These are phyloP conservation scores for Proisotoma minuta DNA, from an alignment of 2,888 invertebrate species.

Conservation along the genomic window DNA sequence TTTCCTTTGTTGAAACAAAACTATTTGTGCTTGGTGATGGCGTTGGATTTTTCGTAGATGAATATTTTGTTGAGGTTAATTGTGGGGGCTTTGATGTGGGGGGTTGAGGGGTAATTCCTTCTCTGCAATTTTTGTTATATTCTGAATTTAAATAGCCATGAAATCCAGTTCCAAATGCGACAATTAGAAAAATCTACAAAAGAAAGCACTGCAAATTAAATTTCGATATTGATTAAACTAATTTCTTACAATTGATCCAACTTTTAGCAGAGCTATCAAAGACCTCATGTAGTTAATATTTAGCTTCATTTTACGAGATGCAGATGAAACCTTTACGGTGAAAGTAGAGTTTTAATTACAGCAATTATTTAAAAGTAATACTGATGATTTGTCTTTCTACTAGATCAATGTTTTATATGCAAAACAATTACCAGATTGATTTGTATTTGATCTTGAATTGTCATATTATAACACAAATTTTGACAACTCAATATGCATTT, in stretches of 20 bases:
- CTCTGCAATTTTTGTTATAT: conserved; percentile 6
- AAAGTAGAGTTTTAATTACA: neutral
- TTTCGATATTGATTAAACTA: neutral
- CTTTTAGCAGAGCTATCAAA: neutral
- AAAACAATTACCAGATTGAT: neutral
- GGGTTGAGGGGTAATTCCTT: too few relatives aligned
- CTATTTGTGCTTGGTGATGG: neutral
- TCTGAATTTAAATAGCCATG: neutral
- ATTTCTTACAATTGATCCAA: conserved; percentile 8
- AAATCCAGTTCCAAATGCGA: neutral
- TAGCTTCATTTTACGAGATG: neutral
- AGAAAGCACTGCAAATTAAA: neutral
- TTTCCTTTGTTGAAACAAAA: neutral
- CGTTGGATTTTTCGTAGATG: too few relatives aligned
- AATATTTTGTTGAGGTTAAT: too few relatives aligned
- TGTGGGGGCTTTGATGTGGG: neutral
- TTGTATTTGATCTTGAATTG: neutral
- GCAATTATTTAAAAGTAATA: neutral
- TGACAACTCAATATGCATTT: too few relatives aligned
- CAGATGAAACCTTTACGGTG: neutral
- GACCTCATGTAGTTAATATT: conserved; percentile 1
- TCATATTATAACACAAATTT: too few relatives aligned
- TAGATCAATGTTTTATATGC: neutral
- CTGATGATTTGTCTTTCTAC: neutral
- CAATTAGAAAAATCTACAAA: neutral